phyloP scores from a whole-genome alignment of 1,140 invertebrate genomes.

The Hylaeus volcanicus region DNA sequence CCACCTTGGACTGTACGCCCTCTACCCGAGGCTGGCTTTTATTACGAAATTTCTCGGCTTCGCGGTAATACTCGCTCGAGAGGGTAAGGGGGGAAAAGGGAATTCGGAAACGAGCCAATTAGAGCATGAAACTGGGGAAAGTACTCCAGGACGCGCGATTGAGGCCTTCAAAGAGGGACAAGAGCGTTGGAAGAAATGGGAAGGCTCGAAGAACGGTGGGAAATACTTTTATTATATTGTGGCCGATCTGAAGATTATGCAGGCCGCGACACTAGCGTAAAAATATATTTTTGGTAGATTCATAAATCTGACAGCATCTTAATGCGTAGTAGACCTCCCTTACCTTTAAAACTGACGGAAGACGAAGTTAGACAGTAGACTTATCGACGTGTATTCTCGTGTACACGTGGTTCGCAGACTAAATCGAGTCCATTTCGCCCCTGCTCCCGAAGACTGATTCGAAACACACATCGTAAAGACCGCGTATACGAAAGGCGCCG shows the following conservation, averaged over 20 bases:
- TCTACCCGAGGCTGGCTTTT: slow-evolving; percentile 25
- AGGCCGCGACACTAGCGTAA: too few relatives aligned
- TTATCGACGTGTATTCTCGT: too few relatives aligned
- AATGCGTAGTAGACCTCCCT: too few relatives aligned
- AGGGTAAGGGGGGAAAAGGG: slow-evolving; percentile 4
- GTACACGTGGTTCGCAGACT: too few relatives aligned
- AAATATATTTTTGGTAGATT: too few relatives aligned
- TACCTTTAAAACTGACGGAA: too few relatives aligned
- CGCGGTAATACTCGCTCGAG: slow-evolving; percentile 12
- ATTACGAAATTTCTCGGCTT: slow-evolving; percentile 52
- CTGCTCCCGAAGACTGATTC: background rate
- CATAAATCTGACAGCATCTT: too few relatives aligned
- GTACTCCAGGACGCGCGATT: slow-evolving; percentile 9
- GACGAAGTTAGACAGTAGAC: too few relatives aligned
- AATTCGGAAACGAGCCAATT: slow-evolving; percentile 38
- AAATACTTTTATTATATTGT: too few relatives aligned
- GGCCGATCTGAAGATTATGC: too few relatives aligned
- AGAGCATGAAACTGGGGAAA: slow-evolving; percentile 20
- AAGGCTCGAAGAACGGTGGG: background rate
- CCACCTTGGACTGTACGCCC: slow-evolving; percentile 22
- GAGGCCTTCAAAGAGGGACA: background rate
- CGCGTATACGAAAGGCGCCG: background rate
- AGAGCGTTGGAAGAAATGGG: background rate
- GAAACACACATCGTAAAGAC: background rate
- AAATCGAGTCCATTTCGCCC: background rate